Conservation (phyloP, 2,113 vertebrate genomes). For the Pachycephala philippinensis region DNA sequence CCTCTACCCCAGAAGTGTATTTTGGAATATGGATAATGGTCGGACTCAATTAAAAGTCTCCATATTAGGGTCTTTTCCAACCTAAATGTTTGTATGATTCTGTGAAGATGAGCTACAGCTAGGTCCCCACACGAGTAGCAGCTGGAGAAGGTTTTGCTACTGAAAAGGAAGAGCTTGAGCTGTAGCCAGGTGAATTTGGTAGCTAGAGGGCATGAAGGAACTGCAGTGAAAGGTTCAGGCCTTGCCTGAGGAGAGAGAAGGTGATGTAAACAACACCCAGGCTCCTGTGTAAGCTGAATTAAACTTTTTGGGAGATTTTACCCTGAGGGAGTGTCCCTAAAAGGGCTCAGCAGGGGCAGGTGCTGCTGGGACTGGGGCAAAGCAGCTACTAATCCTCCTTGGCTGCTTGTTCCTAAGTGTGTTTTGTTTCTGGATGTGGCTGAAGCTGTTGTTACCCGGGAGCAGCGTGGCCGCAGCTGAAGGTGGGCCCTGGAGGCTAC, state of each 20-base stretch:
- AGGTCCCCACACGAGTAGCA: background rate
- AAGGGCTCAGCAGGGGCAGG: background rate
- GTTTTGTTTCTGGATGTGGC: background rate
- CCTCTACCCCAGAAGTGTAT: background rate
- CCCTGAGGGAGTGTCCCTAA: background rate
- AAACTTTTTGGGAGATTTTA: background rate
- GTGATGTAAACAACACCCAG: background rate
- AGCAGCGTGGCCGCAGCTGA: fast-evolving
- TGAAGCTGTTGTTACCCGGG: background rate
- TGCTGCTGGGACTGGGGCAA: background rate
- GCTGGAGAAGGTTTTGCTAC: background rate
- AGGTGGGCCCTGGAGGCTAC: fast-evolving
- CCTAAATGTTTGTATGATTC: background rate
- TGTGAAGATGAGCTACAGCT: background rate
- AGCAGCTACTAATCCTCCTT: background rate
- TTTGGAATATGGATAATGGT: background rate
- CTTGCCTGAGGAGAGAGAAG: background rate
- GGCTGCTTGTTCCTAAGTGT: background rate
- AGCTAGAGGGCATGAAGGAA: background rate
- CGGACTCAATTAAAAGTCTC: background rate
- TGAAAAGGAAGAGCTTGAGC: background rate
- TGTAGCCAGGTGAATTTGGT: background rate
- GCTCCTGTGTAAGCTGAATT: fast-evolving
- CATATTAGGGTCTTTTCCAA: background rate
- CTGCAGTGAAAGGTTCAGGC: background rate